phyloP scores from a whole-genome alignment of 2,888 invertebrate genomes.

The Allophyes oxyacanthae region DNA sequence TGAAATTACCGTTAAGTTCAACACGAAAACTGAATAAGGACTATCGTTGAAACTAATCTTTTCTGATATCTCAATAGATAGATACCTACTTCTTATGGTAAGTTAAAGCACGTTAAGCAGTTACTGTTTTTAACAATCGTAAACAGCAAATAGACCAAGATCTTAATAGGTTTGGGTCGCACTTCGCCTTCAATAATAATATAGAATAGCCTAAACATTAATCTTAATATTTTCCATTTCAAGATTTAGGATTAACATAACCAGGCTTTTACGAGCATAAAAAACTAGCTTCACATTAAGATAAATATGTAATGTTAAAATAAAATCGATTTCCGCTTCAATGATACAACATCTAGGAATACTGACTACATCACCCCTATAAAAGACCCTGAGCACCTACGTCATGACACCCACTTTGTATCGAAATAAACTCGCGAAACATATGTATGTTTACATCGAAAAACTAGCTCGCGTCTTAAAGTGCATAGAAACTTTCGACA shows the following conservation, averaged over 20 bases:
- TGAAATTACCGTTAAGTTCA: background rate
- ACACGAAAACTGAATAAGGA: constrained; percentile 9
- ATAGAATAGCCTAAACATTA: no score
- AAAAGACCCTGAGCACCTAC: constrained; percentile 28
- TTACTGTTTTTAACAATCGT: no score
- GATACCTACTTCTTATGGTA: no score
- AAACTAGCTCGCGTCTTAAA: constrained; percentile 28
- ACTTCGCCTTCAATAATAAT: no score
- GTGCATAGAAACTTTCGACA: constrained; percentile 32
- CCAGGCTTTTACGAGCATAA: no score
- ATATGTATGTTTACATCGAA: constrained; percentile 41
- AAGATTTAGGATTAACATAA: no score
- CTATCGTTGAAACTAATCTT: constrained; percentile 3
- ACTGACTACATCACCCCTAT: constrained; percentile 30
- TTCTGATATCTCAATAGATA: no score
- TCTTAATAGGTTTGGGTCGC: no score
- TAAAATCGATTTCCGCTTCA: background rate
- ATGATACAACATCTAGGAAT: constrained; percentile 13
- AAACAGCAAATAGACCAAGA: no score
- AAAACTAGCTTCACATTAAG: no score
- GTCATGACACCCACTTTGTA: constrained; percentile 41
- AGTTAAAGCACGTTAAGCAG: no score
- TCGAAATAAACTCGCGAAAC: constrained; percentile 46
- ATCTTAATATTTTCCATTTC: no score
- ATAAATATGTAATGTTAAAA: background rate